Conservation (phyloP, 1,140 invertebrate species). For the Ganaspis sp. region DNA sequence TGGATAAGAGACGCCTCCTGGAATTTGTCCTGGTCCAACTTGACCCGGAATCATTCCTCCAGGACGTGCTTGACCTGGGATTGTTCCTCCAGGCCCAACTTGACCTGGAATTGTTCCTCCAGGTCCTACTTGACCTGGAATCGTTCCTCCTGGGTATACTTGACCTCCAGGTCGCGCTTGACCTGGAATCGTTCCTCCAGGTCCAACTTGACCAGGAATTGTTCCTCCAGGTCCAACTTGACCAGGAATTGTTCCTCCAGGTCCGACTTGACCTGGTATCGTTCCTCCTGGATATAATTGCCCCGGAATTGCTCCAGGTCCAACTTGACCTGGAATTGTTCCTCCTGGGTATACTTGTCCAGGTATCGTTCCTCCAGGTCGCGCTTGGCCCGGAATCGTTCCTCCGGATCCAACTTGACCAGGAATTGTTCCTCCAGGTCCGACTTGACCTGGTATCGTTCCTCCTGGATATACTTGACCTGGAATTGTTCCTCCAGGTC, state of each 20-base stretch:
- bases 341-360: background rate
- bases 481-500: background rate
- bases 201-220: background rate
- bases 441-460: background rate
- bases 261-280: slow-evolving; percentile 29
- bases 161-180: background rate
- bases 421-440: background rate
- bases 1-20: slow-evolving; percentile 39
- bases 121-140: slow-evolving; percentile 2
- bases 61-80: background rate
- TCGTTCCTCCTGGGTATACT: background rate
- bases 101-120: slow-evolving; percentile 39
- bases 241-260: background rate
- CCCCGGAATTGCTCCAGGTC: background rate
- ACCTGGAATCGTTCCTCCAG: background rate
- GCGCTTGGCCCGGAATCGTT: background rate
- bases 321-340: background rate
- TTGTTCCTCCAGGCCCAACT: background rate
- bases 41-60: background rate
- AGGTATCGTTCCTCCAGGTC: background rate
- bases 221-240: background rate
- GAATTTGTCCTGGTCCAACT: slow-evolving; percentile 20
- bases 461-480: background rate
- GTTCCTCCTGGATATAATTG: slow-evolving; percentile 38
- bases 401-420: background rate